Evolutionary conservation across 2,113 vertebrate genomes (phyloP), one percentile per base, ranked within the genome.

Genomic region (Sylvilagus bachmani): DNA sequence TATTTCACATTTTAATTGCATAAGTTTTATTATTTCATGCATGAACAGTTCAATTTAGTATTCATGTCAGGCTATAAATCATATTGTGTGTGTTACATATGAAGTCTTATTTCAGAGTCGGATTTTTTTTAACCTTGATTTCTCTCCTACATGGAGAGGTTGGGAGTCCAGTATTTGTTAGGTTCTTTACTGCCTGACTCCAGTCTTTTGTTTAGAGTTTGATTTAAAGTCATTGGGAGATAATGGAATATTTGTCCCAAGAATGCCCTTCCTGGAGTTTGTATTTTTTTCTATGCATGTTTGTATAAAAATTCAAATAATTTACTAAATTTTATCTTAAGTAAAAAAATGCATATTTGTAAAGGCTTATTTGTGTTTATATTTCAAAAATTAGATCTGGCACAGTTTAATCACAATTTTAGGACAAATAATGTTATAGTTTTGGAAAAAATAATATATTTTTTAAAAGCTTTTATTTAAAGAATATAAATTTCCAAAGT

Each of bases 181-280:
- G 71, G 67, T 96, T 97, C 53, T 78, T 61, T 94, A n/a, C 19
- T 80, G 22, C 29, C 13, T 58, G 95, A 14, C 22, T 96, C 31
- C 1, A 21, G 19, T 90, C 10, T 78, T 92, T 96, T 94, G 3
- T 84, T 91, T 77, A 80, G 81, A 3, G 10, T 77, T 17, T 64
- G 77, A 74, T 89, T 94, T 96, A 91, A 58, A 94, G 44, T 75
- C 7, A 36, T 88, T 58, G 64, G 27, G 9, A 93, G 44, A 91
- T 12, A 86, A 21, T 27, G 0, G 1, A 73, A n/a, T 44, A 75
- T 74, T 95, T 95, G 29, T 80, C 51, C 29, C 58, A 95, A 91
- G 1, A 89, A 89, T 89, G 61, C n/a, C 2, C 96, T 96, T 89
- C 53, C 44, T 71, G 12, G 0, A 66, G 89, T 2, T 51, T 86